Percentiles rank a stretch among this genome's conserved stretches.
Conservation (phyloP, 2,113 vertebrate genomes). For the Neoarius graeffei region DNA sequence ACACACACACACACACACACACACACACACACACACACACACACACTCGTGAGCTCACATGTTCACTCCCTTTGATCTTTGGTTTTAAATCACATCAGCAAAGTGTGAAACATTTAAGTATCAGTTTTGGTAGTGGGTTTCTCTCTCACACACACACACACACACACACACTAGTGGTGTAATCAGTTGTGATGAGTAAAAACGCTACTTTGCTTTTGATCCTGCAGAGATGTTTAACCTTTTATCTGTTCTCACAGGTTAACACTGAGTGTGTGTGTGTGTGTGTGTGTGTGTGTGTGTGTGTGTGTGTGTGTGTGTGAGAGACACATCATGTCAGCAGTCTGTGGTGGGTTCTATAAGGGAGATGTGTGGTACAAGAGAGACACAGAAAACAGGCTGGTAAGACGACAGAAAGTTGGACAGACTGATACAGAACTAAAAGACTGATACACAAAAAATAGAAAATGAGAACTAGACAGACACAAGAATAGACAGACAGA, state of each 20-base stretch:
- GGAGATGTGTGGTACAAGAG: not conserved
- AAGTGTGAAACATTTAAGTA: not conserved
- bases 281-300: not conserved
- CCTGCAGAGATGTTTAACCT: not conserved
- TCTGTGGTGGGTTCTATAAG: not conserved
- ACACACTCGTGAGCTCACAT: not conserved
- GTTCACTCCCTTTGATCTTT: not conserved
- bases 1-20: not conserved
- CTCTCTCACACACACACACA: not conserved
- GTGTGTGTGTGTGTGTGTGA: not conserved
- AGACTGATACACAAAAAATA: not conserved
- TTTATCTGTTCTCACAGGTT: not conserved
- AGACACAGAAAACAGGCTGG: not conserved
- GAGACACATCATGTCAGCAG: not conserved
- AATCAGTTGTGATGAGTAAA: not conserved
- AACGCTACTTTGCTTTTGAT: not conserved
- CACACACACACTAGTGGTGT: not conserved
- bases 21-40: conserved; percentile 13
- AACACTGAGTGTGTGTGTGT: not conserved
- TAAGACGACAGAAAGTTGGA: not conserved
- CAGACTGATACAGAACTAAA: not conserved
- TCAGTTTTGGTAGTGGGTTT: not conserved
- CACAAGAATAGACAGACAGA: too few species aligned
- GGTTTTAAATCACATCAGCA: not conserved
- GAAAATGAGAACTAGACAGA: too few species aligned